Conservation (phyloP, 2,888 invertebrate genomes). For the Pandemis corylana region DNA sequence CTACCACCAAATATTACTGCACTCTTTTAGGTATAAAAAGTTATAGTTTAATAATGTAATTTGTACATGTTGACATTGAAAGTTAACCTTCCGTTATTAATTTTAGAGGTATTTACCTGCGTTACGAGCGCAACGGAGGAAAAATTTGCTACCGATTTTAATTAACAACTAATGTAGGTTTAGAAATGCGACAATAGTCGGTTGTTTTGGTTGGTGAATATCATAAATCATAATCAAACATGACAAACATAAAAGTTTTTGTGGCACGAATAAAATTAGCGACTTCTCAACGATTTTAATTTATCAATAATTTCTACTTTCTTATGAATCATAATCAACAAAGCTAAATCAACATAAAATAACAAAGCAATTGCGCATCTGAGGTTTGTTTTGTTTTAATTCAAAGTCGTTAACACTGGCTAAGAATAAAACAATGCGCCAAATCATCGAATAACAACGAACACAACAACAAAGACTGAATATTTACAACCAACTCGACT, state of each 20-base stretch:
- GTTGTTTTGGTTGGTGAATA: background rate
- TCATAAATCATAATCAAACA: no score
- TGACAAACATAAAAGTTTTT: no score
- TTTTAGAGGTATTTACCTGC: background rate
- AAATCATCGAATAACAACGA: slow-evolving; percentile 31
- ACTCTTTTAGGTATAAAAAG: background rate
- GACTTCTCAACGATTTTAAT: no score
- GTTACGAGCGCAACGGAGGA: background rate
- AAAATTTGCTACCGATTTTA: background rate
- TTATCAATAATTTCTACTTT: background rate
- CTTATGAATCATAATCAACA: slow-evolving; percentile 6
- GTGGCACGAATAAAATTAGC: no score
- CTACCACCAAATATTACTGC: background rate
- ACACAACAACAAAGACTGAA: slow-evolving; percentile 23
- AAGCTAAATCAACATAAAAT: slow-evolving; percentile 1
- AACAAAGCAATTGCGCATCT: background rate
- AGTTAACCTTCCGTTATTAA: background rate
- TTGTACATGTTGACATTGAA: background rate
- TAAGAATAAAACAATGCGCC: slow-evolving; percentile 23
- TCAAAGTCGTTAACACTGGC: slow-evolving; percentile 25
- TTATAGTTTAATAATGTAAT: background rate
- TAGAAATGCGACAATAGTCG: background rate
- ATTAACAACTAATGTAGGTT: background rate
- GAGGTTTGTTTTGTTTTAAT: slow-evolving; percentile 23
- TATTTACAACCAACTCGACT: slow-evolving; percentile 21